These are phyloP conservation scores for Panopea generosa DNA, from an alignment of 2,888 invertebrate genomes.

Conservation along the genomic window DNA sequence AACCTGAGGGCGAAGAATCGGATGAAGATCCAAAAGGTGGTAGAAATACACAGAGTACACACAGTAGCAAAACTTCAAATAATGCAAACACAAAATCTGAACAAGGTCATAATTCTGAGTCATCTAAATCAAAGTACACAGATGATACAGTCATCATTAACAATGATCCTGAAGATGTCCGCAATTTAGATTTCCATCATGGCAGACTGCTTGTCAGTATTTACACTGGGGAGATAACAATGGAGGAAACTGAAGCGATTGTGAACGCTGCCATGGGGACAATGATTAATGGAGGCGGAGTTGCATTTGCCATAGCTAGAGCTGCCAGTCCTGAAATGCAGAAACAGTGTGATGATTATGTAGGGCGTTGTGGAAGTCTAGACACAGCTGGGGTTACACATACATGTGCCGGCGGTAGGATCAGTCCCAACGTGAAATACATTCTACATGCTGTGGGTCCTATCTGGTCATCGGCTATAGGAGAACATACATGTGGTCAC, in stretches of 20 bases:
- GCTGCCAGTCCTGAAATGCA: conserved; percentile 62
- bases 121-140: no score
- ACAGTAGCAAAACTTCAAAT: background rate
- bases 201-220: conserved; percentile 55
- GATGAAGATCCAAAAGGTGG: background rate
- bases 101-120: no score
- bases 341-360: conserved; percentile 62
- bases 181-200: conserved; percentile 49
- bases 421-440: conserved; percentile 59
- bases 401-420: conserved; percentile 67
- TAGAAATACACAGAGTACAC: background rate
- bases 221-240: conserved; percentile 61
- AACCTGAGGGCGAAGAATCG: background rate
- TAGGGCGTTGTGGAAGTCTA: conserved; percentile 53
- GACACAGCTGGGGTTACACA: conserved; percentile 66
- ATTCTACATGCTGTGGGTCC: conserved; percentile 75
- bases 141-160: conserved; percentile 17
- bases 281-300: conserved; percentile 60
- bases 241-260: conserved; percentile 63
- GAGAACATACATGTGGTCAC: conserved; percentile 45
- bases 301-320: conserved; percentile 65
- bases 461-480: conserved; percentile 42
- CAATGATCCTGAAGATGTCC: conserved; percentile 36
- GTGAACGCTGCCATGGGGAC: conserved; percentile 70
- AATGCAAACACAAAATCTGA: background rate